Conservation (phyloP, 2,888 invertebrate genomes). For the Platycheirus albimanus region DNA sequence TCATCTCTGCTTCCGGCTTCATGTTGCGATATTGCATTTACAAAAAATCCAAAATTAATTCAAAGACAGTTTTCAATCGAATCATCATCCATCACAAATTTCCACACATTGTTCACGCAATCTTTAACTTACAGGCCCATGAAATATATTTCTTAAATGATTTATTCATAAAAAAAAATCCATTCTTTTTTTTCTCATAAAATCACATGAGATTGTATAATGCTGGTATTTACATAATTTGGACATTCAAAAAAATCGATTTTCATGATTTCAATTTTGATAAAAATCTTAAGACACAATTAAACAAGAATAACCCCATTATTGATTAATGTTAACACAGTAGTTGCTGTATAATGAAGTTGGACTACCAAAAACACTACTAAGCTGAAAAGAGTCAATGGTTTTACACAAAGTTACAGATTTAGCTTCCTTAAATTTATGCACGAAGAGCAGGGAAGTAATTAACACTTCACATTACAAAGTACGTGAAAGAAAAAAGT, state of each 20-base stretch:
- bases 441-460: slow-evolving; percentile 13
- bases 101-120: not conserved
- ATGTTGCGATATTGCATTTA: not conserved
- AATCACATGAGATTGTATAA: not conserved
- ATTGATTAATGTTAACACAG: too few relatives aligned
- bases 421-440: slow-evolving; percentile 4
- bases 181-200: not conserved
- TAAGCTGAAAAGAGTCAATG: not conserved
- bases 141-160: not conserved
- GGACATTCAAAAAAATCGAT: not conserved
- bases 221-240: not conserved
- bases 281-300: not conserved
- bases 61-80: not conserved
- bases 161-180: not conserved
- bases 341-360: too few relatives aligned
- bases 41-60: not conserved
- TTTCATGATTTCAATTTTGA: not conserved
- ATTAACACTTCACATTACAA: slow-evolving; percentile 1
- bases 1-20: too few relatives aligned
- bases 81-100: not conserved
- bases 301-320: too few relatives aligned
- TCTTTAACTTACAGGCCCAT: not conserved
- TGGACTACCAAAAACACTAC: too few relatives aligned
- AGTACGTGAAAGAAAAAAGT: not conserved
- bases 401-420: not conserved